Conservation (phyloP, 1,140 invertebrate species). For the Penaeus japonicus region DNA sequence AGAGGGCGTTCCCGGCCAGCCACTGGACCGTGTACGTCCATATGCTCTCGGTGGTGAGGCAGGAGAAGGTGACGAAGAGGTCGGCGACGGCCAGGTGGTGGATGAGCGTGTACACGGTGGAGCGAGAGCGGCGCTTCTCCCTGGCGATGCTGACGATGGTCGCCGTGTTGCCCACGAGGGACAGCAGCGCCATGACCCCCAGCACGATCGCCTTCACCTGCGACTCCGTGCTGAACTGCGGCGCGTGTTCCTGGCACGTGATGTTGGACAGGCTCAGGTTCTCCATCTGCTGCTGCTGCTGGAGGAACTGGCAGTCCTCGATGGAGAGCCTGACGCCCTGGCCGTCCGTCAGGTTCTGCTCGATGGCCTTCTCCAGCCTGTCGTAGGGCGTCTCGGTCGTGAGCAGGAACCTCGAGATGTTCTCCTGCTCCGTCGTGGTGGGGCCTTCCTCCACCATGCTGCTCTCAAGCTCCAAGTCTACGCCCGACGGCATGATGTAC, state of each 20-base stretch:
- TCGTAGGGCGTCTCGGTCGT: no score
- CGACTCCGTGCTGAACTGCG: conserved; percentile 61
- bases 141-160: conserved; percentile 77
- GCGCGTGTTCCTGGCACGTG: conserved; percentile 48
- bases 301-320: no score
- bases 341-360: no score
- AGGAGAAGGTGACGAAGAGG: conserved; percentile 80
- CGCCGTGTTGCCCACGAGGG: conserved; percentile 76
- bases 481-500: no score
- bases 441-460: no score
- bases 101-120: conserved; percentile 78
- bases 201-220: conserved; percentile 73
- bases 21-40: conserved; percentile 83
- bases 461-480: no score
- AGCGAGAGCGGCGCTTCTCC: conserved; percentile 67
- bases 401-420: no score
- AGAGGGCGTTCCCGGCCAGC: conserved; percentile 78
- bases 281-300: no score
- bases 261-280: conserved; percentile 24
- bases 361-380: no score
- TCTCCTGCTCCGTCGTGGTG: no score
- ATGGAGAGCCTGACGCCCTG: no score
- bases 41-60: conserved; percentile 78
- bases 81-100: conserved; percentile 77
- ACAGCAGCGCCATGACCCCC: conserved; percentile 74